Evolutionary conservation across 2,888 invertebrate genomes (phyloP), one percentile per base, ranked within the genome.

Genomic region (Trilocha varians): DNA sequence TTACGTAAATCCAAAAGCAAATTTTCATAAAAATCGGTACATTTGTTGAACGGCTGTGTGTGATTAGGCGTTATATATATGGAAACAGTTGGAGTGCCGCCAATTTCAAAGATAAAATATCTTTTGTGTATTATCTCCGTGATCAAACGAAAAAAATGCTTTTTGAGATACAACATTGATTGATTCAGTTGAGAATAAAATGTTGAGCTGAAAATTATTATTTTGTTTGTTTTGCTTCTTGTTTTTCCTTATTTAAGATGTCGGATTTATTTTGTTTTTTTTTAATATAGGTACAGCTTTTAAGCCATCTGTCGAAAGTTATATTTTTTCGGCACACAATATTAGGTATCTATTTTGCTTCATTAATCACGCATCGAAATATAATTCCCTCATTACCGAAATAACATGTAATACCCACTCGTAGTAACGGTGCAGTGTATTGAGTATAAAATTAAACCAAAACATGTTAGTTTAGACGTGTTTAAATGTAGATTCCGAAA

Each of bases 1-100:
- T 25, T 11, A 5, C 2, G 25, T 25, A 25, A 25, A 25, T n/a
- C n/a, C n/a, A n/a, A n/a, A n/a, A n/a, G n/a, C n/a, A 25, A 9
- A 25, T 25, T 25, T 25, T 25, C 25, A 25, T 25, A 25, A 25
- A 25, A 25, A 25, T 25, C 25, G 25, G 33, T 25, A 11, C 25
- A 11, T 3, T 25, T 25, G 6, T 25, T 25, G 25, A 25, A 25
- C 25, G 25, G 3, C 25, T 39, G 18, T 43, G 44, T 40, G 34
- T 65, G 64, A 71, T 66, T 65, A 68, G 62, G 59, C 57, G 61
- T 67, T 70, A 74, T 44, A 67, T n/a, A n/a, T 70, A 69, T 62
- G 66, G 65, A 69, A 60, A 50, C 55, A 48, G 52, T 65, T 79
- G 78, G 78, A 75, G 47, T 48, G 45, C 45, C 25, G 77, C 78